Evolutionary conservation across 2,888 invertebrate genomes (phyloP), one percentile per base, ranked within the genome.

Genomic region (Oxycera nigricornis): DNA sequence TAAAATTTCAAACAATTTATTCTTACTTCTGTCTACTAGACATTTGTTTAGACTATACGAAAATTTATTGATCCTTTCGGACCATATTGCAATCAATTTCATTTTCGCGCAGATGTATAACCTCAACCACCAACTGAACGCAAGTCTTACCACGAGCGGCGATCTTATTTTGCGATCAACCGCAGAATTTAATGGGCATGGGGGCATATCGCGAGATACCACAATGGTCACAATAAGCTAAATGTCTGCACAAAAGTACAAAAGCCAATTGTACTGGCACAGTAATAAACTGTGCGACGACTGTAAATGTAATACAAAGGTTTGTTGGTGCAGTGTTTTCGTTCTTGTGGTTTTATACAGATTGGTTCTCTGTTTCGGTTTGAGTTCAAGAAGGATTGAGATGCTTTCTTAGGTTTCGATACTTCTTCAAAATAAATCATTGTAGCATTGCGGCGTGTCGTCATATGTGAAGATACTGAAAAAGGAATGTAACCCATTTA

Each of bases 191-290:
- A 46, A 46, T 46, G 46, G 35, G 46, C 46, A 46, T 46, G 46
- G 46, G 46, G 46, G 6, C 14, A 14, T 11, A 11, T 46, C 46
- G 4, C 17, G 14, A n/a, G 46, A 46, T 22, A 55, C 24, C 59
- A 59, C 59, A 59, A 59, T 59, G 28, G 28, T 59, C 59, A 59
- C 30, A 59, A 59, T 59, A 59, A n/a, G 30, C 26, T 59, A 11
- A 14, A 59, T 11, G 30, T 14, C 4, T 59, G 30, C 46, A 30
- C 24, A 59, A 26, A 59, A 59, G 9, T 30, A 28, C 30, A 59
- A 26, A 59, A 59, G 30, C 28, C 28, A 26, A 26, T 28, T 28
- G 26, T 59, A 24, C 59, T 9, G 26, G 59, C 28, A 30, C 26
- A 59, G 59, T 59, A 59, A 59, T 59, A 59, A 59, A 59, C 59